Percentiles rank a stretch among this genome's conserved stretches.
Evolutionary conservation across 2,888 invertebrate species (phyloP).

Genomic region (Anticlea derivata): DNA sequence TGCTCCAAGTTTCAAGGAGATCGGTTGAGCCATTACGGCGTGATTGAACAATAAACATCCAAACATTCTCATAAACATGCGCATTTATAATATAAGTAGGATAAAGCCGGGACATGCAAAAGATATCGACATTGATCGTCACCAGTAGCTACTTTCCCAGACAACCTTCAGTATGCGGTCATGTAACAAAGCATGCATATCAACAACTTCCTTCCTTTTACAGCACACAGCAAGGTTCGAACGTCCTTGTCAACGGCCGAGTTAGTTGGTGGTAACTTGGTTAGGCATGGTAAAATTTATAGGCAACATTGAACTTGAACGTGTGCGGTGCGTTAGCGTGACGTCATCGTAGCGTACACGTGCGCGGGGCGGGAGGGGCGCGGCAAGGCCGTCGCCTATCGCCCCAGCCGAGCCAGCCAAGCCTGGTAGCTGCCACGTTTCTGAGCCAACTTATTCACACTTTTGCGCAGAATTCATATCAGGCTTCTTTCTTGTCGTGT

Average conservation of each 20-base stretch:
- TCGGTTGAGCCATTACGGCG: no score
- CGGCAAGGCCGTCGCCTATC: conserved; percentile 63
- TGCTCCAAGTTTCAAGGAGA: no score
- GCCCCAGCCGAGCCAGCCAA: conserved; percentile 45
- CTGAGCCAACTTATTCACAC: conserved; percentile 16
- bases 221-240: conserved; percentile 10
- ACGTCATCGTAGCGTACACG: conserved; percentile 64
- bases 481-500: no score
- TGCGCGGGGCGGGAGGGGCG: conserved; percentile 50
- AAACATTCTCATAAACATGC: no score
- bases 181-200: conserved; percentile 13
- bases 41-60: no score
- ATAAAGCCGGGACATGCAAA: not conserved
- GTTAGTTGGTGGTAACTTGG: conserved; percentile 48
- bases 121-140: conserved; percentile 6
- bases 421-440: conserved; percentile 27
- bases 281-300: conserved; percentile 68
- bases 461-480: conserved; percentile 3
- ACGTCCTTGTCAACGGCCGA: conserved; percentile 39
- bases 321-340: conserved; percentile 66
- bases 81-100: no score
- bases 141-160: not conserved
- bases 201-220: conserved; percentile 25
- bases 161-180: conserved; percentile 12
- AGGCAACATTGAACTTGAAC: conserved; percentile 82